These are phyloP conservation scores for Drosophila kuntzei DNA, from an alignment of 2,888 invertebrate species.

Conservation along the genomic window DNA sequence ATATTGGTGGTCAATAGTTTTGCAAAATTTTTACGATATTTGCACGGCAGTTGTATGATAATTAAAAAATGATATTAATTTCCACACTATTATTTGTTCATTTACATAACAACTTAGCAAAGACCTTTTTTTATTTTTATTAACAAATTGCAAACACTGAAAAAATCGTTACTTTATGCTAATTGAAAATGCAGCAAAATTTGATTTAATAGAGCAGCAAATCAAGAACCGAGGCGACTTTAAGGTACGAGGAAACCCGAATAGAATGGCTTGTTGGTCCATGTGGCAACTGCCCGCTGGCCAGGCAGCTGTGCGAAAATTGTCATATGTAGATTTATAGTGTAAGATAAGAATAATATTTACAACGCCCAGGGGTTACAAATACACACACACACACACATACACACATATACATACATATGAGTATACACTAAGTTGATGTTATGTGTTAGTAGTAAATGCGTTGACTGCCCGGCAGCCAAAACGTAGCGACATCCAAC, in stretches of 20 bases:
- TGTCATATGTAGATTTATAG: conserved; percentile 82
- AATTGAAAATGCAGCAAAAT: conserved; percentile 16
- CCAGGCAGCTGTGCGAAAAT: conserved; percentile 70
- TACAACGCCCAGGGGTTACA: conserved; percentile 73
- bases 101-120: too few relatives aligned
- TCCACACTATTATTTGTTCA: too few relatives aligned
- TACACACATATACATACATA: conserved; percentile 10
- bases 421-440: conserved; percentile 54
- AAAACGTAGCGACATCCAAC: conserved; percentile 51
- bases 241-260: conserved; percentile 31
- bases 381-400: conserved; percentile 28
- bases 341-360: conserved; percentile 79
- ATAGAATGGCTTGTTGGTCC: conserved; percentile 8
- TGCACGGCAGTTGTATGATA: too few relatives aligned
- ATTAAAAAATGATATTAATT: too few relatives aligned
- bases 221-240: conserved; percentile 24
- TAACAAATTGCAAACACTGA: too few relatives aligned
- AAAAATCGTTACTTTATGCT: conserved; percentile 4
- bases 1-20: too few relatives aligned
- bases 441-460: conserved; percentile 74
- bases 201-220: conserved; percentile 2
- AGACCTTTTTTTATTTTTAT: too few relatives aligned
- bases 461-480: conserved; percentile 54
- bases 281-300: conserved; percentile 42
- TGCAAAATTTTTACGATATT: too few relatives aligned